Conservation (phyloP, 2,797 vertebrate genomes). For the Tachyglossus aculeatus region DNA sequence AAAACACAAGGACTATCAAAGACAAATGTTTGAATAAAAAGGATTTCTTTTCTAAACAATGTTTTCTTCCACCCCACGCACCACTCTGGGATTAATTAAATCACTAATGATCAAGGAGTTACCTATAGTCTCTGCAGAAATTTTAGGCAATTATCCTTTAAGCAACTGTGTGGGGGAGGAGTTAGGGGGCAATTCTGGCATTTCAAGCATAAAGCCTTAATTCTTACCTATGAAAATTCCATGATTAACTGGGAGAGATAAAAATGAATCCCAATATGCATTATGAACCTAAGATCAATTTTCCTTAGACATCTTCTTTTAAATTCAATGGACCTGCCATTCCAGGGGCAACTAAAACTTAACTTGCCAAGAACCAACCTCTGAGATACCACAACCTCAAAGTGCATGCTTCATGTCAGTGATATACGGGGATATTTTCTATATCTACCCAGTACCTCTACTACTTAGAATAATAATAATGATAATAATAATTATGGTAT, state of each 20-base stretch:
- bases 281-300: background rate
- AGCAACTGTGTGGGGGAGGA: background rate
- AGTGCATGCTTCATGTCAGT: background rate
- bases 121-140: background rate
- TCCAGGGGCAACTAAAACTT: background rate
- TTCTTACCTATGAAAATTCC: background rate
- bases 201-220: background rate
- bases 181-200: background rate
- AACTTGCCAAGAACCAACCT: background rate
- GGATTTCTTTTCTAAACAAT: background rate
- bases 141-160: slow-evolving; percentile 2
- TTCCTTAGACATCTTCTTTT: background rate
- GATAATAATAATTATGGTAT: too few species aligned
- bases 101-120: slow-evolving; percentile 8
- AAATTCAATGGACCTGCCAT: background rate
- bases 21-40: background rate
- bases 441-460: too few species aligned
- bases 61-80: background rate
- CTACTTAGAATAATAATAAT: too few species aligned
- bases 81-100: slow-evolving; percentile 13
- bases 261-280: background rate
- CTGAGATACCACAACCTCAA: background rate
- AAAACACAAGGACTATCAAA: background rate
- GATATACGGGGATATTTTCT: too few species aligned
- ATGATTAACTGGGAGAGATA: background rate